Base-by-base conservation (phyloP, 2,113 vertebrate species). In the Phoenicopterus ruber region DNA sequence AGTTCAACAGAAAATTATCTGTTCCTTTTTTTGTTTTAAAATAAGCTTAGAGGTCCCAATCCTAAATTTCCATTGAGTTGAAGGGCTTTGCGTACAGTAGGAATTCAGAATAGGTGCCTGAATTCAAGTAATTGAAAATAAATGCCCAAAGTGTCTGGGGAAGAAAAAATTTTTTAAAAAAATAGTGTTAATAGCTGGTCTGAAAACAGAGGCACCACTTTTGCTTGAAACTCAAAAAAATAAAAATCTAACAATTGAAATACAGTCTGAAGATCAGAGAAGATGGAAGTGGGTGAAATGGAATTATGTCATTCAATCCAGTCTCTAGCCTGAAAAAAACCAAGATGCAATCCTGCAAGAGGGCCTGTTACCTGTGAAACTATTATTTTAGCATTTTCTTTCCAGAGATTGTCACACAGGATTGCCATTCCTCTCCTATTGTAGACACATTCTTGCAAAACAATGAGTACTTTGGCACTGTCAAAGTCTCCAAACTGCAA, bases 1-100 rank as follows among this genome's bases (percentile, higher is more conserved):
- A 73, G n/a, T 4, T 21, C 16, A 1, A 55, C 20, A 32, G 21
- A 47, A 81, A 38, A 2, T 1, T 0, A 34, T 47, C 7, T 17
- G 3, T 55, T 34, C 5, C 8, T 40, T 72, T 55, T 63, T 83
- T 31, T 19, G 8, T 50, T 55, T 82, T 38, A 32, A 63, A 34
- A 24, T 34, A 49, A 42, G 8, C 6, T n/a, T 69, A 34, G 8
- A 36, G 4, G 8, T 21, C 11, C 25, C 16, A 67, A 25, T 57
- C 7, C 6, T 62, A 47, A 44, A 31, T 69, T 69, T 46, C 20
- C 14, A 26, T 17, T 34, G 32, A 50, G 21, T 63, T 78, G 38
- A 26, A 16, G 22, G 20, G 8, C 4, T 14, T 32, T 63, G 31
- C 19, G 10, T 40, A 31, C 22, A 25, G 16, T 6, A 38, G 17